Conservation (phyloP, 2,797 vertebrate genomes). For the Clamator glandarius region DNA sequence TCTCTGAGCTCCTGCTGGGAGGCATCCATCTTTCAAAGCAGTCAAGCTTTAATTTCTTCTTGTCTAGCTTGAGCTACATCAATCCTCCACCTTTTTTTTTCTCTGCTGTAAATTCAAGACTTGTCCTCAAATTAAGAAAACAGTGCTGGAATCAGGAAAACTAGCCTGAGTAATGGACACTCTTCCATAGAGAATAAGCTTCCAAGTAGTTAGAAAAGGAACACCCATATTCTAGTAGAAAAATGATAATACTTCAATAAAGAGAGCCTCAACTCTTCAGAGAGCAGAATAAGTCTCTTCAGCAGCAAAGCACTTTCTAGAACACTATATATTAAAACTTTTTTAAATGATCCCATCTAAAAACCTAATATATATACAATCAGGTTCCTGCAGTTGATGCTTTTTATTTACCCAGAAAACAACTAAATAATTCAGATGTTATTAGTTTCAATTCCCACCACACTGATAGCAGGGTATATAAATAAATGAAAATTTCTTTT, state of each 20-base stretch:
- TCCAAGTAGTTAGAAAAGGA: conserved; percentile 26
- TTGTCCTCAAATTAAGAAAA: conserved; percentile 52
- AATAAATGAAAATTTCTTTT: neutral
- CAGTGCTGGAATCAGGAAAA: neutral
- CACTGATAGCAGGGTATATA: neutral
- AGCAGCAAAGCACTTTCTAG: neutral
- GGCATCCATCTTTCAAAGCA: conserved; percentile 73
- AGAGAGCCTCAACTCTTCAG: neutral
- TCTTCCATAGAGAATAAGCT: neutral
- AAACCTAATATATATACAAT: neutral
- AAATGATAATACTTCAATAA: neutral
- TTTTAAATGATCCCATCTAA: neutral
- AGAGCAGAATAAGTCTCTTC: neutral
- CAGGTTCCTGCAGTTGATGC: neutral
- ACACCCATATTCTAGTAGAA: neutral
- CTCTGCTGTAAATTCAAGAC: conserved; percentile 38
- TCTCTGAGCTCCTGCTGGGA: conserved; percentile 67
- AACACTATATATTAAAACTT: neutral
- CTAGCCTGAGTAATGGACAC: conserved; percentile 30
- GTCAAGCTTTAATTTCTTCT: conserved; percentile 72
- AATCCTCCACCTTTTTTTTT: conserved; percentile 46
- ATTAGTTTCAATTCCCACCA: neutral
- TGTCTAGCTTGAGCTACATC: conserved; percentile 64
- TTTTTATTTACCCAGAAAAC: neutral
- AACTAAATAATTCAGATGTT: neutral